Evolutionary conservation across 2,113 vertebrate genomes (phyloP).

Genomic region (Guaruba guarouba): DNA sequence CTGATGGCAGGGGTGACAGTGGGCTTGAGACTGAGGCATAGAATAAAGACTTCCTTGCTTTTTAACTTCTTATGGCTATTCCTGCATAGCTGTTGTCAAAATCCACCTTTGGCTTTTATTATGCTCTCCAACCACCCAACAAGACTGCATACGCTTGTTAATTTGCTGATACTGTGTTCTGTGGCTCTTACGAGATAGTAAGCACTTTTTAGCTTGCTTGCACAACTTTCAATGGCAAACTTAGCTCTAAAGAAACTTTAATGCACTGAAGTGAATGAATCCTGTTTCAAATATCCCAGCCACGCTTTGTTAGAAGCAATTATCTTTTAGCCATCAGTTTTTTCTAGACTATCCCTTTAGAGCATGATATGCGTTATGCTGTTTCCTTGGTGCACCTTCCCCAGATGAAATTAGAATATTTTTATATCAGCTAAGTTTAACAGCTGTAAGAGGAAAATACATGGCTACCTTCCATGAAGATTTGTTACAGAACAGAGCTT

Average conservation of each 20-base stretch:
- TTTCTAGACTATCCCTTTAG: neutral
- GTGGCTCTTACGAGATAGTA: rapidly evolving
- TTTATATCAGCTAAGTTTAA: neutral
- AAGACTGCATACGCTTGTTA: neutral
- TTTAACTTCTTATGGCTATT: neutral
- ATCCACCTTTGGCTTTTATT: neutral
- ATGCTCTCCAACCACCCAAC: neutral
- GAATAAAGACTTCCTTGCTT: neutral
- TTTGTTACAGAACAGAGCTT: neutral
- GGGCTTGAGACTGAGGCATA: neutral
- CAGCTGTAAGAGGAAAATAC: neutral
- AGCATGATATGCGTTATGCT: neutral
- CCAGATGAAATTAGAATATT: neutral
- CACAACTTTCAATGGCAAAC: neutral
- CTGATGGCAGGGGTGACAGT: neutral
- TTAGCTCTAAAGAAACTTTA: neutral
- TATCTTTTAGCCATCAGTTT: neutral
- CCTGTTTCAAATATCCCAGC: neutral
- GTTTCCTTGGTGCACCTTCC: neutral
- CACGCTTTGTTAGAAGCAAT: neutral
- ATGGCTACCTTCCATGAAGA: neutral
- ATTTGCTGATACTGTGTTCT: neutral
- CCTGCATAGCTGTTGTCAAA: neutral
- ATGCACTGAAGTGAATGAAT: neutral
- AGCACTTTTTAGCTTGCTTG: neutral